Evolutionary conservation across 2,888 invertebrate genomes (phyloP).

Genomic region (Hirtodrosophila alboralis): DNA sequence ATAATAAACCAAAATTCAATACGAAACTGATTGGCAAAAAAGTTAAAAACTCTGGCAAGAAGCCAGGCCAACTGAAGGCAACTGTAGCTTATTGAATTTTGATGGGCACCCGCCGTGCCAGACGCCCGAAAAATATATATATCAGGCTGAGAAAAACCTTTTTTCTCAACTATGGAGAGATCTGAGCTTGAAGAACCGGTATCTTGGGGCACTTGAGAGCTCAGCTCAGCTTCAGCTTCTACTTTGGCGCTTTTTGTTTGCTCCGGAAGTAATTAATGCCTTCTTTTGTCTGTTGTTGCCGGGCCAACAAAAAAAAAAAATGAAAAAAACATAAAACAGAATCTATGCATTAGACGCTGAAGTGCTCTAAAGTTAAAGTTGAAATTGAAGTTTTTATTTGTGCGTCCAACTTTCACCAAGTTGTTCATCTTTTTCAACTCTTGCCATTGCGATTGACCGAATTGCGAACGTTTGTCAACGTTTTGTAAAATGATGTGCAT

Average conservation of each 20-base stretch:
- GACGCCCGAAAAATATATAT: constrained; percentile 1
- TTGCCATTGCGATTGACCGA: constrained; percentile 70
- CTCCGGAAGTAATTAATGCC: constrained; percentile 79
- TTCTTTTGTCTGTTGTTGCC: constrained; percentile 44
- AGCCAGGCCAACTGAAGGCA: constrained; percentile 16
- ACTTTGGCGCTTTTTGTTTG: constrained; percentile 50
- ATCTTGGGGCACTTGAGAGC: constrained; percentile 15
- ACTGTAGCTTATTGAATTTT: constrained; percentile 66
- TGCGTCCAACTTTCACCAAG: constrained; percentile 62
- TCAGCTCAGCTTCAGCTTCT: constrained; percentile 25
- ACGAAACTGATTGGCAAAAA: constrained; percentile 60
- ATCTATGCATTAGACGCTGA: constrained; percentile 68
- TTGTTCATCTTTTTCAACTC: constrained; percentile 1
- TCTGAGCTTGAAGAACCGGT: constrained; percentile 52
- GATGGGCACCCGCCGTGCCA: constrained; percentile 72
- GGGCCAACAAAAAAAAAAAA: too few relatives aligned
- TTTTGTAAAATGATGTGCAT: constrained; percentile 59
- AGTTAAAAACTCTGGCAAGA: constrained; percentile 46
- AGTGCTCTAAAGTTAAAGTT: constrained; percentile 24
- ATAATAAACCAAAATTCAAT: constrained; percentile 15
- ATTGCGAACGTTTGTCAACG: constrained; percentile 60
- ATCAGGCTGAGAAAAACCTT: constrained; percentile 49
- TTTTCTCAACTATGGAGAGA: constrained; percentile 24
- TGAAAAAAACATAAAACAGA: constrained; percentile 67
- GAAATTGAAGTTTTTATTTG: constrained; percentile 18